A percentile compares a stretch with the other conserved stretches of the same genome.
These are phyloP conservation scores for Lycocerus yunnanus DNA, from an alignment of 2,888 invertebrate species.

Conservation along the genomic window DNA sequence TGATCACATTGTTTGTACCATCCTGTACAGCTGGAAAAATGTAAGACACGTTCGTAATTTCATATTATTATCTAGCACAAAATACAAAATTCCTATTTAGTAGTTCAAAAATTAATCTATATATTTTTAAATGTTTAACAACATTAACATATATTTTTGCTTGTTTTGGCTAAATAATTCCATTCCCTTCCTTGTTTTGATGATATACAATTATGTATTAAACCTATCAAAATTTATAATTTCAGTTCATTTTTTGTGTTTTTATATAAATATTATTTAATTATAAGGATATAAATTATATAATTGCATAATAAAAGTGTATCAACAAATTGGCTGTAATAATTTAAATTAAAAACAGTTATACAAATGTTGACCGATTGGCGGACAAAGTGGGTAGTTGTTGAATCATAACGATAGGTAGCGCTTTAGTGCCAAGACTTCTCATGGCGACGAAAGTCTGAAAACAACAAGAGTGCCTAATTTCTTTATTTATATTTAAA, in stretches of 20 bases:
- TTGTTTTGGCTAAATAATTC: neutral
- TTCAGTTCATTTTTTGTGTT: neutral
- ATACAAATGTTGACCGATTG: neutral
- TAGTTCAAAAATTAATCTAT: too few species aligned
- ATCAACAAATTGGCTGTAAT: neutral
- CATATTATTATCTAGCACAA: too few species aligned
- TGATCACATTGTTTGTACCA: too few species aligned
- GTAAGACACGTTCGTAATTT: too few species aligned
- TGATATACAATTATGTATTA: neutral
- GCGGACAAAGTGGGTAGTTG: slow-evolving; percentile 25
- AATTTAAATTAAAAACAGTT: neutral
- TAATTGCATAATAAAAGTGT: neutral
- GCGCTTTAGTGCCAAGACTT: slow-evolving; percentile 29
- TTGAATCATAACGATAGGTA: slow-evolving; percentile 33
- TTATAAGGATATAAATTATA: neutral
- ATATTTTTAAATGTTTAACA: too few species aligned
- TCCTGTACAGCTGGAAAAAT: too few species aligned
- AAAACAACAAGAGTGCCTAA: slow-evolving; percentile 36
- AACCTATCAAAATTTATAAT: neutral
- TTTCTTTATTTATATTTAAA: slow-evolving; percentile 38
- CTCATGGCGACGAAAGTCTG: slow-evolving; percentile 40
- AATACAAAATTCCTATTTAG: too few species aligned
- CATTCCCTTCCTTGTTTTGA: neutral
- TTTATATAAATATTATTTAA: neutral
- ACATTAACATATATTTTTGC: too few species aligned